A percentile compares a stretch with the other conserved stretches of the same genome.
phyloP scores from a whole-genome alignment of 2,888 invertebrate genomes.

The Rotaria macrura region DNA sequence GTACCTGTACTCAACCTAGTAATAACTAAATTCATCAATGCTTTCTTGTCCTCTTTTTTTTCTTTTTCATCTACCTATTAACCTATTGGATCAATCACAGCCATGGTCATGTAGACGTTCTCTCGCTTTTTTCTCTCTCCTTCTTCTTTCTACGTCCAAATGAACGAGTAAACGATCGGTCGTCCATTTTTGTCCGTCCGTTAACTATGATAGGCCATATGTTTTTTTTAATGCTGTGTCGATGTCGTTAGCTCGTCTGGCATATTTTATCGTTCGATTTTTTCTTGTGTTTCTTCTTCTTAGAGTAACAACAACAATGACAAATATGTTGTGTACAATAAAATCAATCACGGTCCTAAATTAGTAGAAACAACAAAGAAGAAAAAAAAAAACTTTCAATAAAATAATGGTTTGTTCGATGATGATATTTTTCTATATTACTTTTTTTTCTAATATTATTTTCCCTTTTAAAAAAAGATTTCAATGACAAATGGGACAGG shows the following conservation, averaged over 20 bases:
- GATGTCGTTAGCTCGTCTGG: not conserved
- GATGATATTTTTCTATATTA: too few species aligned
- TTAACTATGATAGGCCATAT: not conserved
- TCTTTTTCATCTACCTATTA: not conserved
- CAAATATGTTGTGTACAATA: not conserved
- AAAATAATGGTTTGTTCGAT: too few species aligned
- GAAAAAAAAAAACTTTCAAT: too few species aligned
- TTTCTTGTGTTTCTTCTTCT: not conserved
- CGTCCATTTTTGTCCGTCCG: conserved; percentile 3
- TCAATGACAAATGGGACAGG: not conserved
- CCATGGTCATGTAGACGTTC: not conserved
- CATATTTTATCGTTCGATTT: not conserved
- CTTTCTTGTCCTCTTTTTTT: not conserved
- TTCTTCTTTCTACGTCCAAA: not conserved
- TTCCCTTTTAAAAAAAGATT: not conserved
- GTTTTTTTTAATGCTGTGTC: not conserved
- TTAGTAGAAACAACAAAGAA: too few species aligned
- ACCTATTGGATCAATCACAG: not conserved
- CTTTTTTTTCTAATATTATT: too few species aligned
- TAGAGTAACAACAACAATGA: not conserved
- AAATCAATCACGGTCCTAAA: not conserved
- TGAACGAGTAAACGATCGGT: not conserved
- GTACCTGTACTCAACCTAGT: not conserved
- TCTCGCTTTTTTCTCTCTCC: not conserved
- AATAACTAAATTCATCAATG: not conserved